phyloP scores from a whole-genome alignment of 2,113 vertebrate species.

The Chaetorhynchus papuensis region DNA sequence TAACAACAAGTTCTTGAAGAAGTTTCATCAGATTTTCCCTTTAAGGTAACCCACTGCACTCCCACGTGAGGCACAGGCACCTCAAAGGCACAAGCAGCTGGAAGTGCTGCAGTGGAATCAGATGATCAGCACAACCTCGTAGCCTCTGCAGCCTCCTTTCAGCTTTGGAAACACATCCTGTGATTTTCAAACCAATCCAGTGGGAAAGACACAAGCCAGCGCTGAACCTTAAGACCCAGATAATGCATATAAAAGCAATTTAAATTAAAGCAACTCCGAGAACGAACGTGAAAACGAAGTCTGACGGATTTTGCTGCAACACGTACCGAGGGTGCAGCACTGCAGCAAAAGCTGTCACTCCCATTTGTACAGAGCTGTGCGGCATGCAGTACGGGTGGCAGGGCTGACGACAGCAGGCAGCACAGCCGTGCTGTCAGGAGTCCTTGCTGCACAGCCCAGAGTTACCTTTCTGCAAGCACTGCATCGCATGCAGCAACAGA shows the following conservation, averaged over 20 bases:
- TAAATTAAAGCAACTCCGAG: background rate
- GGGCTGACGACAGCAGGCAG: background rate
- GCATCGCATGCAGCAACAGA: background rate
- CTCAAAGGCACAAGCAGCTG: constrained; percentile 24
- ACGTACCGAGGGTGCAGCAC: background rate
- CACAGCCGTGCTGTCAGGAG: background rate
- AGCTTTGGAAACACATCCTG: background rate
- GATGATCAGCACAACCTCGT: constrained; percentile 35
- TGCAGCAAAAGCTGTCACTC: constrained; percentile 58
- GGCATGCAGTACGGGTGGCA: background rate
- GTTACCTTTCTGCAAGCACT: background rate
- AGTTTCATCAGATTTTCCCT: constrained; percentile 56
- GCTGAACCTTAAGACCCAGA: background rate
- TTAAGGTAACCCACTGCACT: constrained; percentile 51
- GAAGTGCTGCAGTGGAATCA: constrained; percentile 64
- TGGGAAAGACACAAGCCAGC: background rate
- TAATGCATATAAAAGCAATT: background rate
- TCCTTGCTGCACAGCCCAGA: background rate
- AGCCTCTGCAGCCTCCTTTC: constrained; percentile 31
- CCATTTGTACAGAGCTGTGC: background rate
- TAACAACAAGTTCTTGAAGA: constrained; percentile 62
- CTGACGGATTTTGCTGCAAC: constrained; percentile 10
- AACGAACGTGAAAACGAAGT: background rate
- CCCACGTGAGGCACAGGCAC: constrained; percentile 39
- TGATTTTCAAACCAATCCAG: background rate